Evolutionary conservation across 2,113 vertebrate species (phyloP).

Genomic region (Dipodomys stephensi): DNA sequence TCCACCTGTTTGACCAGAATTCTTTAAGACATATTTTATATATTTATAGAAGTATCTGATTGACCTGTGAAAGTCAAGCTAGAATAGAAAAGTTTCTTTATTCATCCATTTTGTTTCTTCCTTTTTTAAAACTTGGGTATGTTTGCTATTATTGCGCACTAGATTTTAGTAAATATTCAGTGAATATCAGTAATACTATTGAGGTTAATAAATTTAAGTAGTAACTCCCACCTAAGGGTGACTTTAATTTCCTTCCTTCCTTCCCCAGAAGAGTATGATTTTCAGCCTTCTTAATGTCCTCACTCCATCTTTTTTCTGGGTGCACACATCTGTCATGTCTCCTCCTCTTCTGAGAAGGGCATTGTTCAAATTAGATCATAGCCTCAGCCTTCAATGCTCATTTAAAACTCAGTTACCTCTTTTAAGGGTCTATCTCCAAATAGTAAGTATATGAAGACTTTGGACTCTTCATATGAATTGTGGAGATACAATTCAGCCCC

Average conservation of each 20-base stretch:
- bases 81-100: not conserved
- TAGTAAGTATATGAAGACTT: not conserved
- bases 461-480: not conserved
- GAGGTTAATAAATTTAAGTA: constrained; percentile 17
- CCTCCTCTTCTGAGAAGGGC: not conserved
- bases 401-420: not conserved
- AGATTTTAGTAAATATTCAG: not conserved
- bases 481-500: not conserved
- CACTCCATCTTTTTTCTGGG: not conserved
- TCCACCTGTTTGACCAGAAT: too few relatives aligned
- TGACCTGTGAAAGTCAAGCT: not conserved
- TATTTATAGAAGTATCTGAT: not conserved
- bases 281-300: not conserved
- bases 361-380: not conserved
- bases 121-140: not conserved
- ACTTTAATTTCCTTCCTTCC: not conserved
- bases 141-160: constrained; percentile 16
- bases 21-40: constrained; percentile 11
- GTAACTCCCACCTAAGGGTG: not conserved
- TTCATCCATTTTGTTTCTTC: not conserved
- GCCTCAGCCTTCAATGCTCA: not conserved
- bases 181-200: not conserved
- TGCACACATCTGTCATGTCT: not conserved
- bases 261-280: not conserved
- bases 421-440: not conserved